These are phyloP conservation scores for Amiota minor DNA, from an alignment of 2,888 invertebrate species.

Conservation along the genomic window DNA sequence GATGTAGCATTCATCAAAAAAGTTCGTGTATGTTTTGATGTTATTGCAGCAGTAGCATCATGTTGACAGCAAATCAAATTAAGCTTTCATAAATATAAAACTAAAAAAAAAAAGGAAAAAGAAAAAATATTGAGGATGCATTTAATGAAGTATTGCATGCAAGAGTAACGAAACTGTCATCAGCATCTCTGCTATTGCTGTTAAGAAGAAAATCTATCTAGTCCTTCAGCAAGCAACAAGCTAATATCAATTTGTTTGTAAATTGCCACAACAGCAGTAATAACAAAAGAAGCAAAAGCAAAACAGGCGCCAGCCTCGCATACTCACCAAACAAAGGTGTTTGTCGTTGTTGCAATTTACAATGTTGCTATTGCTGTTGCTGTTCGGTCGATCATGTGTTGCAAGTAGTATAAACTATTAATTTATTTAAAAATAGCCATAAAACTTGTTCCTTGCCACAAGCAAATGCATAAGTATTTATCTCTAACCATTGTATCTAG, in stretches of 20 bases:
- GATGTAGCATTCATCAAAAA: no score
- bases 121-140: no score
- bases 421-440: conserved; percentile 56
- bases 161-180: background rate
- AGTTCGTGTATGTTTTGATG: no score
- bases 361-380: conserved; percentile 39
- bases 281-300: background rate
- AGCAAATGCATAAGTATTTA: conserved; percentile 33
- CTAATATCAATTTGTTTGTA: conserved; percentile 30
- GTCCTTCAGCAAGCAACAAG: background rate
- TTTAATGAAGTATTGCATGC: no score
- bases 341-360: conserved; percentile 45
- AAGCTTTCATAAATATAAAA: no score
- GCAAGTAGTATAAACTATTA: conserved; percentile 50
- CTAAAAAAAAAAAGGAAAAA: no score
- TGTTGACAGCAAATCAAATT: no score
- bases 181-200: background rate
- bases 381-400: conserved; percentile 16
- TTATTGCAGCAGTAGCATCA: no score
- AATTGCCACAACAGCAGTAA: conserved; percentile 15
- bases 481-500: background rate
- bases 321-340: background rate
- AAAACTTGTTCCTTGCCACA: conserved; percentile 34
- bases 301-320: background rate
- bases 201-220: no score